A percentile compares a stretch with the other conserved stretches of the same genome.
Evolutionary conservation across 2,888 invertebrate species (phyloP).

Genomic region (Tetrapedia diversipes): DNA sequence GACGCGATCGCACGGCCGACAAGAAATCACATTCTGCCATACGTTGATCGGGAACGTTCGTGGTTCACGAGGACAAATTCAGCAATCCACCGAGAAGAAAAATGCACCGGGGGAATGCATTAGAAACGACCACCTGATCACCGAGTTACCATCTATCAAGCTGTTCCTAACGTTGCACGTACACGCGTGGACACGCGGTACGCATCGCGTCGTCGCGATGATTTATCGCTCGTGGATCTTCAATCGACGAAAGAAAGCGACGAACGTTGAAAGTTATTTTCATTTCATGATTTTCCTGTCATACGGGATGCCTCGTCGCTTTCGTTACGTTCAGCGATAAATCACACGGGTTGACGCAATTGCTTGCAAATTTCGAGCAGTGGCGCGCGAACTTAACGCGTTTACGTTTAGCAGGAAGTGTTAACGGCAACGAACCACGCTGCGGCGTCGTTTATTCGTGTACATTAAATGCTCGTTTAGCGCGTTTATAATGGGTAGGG

Average conservation of each 20-base stretch:
- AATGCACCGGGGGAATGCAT: constrained; percentile 29
- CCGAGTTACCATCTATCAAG: neutral
- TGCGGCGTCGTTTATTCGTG: neutral
- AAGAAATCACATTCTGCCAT: constrained; percentile 56
- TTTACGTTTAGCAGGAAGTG: neutral
- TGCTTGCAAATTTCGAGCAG: neutral
- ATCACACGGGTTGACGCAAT: neutral
- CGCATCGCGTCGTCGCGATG: constrained; percentile 1
- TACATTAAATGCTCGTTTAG: neutral
- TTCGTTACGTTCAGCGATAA: neutral
- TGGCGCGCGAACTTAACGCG: neutral
- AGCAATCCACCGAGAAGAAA: constrained; percentile 34
- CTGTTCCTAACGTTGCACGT: neutral
- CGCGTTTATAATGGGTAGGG: neutral
- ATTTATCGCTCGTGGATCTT: constrained; percentile 4
- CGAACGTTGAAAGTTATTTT: neutral
- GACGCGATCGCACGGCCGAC: constrained; percentile 47
- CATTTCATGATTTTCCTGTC: neutral
- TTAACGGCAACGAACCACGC: neutral
- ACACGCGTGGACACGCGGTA: too few species aligned
- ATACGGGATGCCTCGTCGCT: neutral
- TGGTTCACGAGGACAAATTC: constrained; percentile 49
- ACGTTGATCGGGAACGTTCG: constrained; percentile 46
- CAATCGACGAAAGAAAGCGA: neutral
- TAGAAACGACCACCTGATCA: constrained; percentile 26